Conservation (phyloP, 2,888 invertebrate genomes). For the Philopedon plagiatum region DNA sequence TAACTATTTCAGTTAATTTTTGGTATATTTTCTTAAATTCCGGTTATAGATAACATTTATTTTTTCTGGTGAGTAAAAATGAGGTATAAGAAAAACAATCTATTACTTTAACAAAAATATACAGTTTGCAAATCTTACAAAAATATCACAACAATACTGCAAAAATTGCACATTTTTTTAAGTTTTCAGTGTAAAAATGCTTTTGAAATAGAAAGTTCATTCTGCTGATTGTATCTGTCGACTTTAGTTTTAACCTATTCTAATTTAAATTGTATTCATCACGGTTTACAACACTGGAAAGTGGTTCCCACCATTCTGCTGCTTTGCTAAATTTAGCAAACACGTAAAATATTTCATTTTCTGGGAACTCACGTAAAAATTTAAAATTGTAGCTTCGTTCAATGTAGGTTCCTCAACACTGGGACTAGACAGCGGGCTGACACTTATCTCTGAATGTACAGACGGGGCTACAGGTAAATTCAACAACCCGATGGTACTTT, state of each 20-base stretch:
- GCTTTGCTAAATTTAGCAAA: slow-evolving; percentile 71
- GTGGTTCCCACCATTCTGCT: slow-evolving; percentile 70
- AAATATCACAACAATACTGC: slow-evolving; percentile 4
- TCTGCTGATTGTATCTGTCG: too few relatives aligned
- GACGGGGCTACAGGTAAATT: slow-evolving; percentile 59
- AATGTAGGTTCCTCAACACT: slow-evolving; percentile 46
- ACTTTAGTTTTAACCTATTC: not conserved
- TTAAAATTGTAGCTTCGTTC: slow-evolving; percentile 58
- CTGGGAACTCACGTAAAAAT: slow-evolving; percentile 67
- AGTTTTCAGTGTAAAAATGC: not conserved
- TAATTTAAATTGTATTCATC: not conserved
- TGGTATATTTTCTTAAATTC: too few relatives aligned
- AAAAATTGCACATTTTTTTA: not conserved
- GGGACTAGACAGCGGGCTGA: slow-evolving; percentile 62
- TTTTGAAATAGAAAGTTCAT: too few relatives aligned
- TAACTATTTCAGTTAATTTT: too few relatives aligned
- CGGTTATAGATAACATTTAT: too few relatives aligned
- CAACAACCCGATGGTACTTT: slow-evolving; percentile 65
- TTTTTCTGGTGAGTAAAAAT: too few relatives aligned
- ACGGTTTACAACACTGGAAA: slow-evolving; percentile 68
- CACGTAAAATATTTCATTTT: slow-evolving; percentile 71
- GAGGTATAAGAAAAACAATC: slow-evolving; percentile 17
- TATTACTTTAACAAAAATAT: slow-evolving; percentile 18
- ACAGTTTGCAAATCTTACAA: slow-evolving; percentile 1
- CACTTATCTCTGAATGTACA: slow-evolving; percentile 63